A percentile compares a stretch with the other conserved stretches of the same genome.
These are phyloP conservation scores for Papilio demoleus DNA, from an alignment of 2,888 invertebrate species.

Conservation along the genomic window DNA sequence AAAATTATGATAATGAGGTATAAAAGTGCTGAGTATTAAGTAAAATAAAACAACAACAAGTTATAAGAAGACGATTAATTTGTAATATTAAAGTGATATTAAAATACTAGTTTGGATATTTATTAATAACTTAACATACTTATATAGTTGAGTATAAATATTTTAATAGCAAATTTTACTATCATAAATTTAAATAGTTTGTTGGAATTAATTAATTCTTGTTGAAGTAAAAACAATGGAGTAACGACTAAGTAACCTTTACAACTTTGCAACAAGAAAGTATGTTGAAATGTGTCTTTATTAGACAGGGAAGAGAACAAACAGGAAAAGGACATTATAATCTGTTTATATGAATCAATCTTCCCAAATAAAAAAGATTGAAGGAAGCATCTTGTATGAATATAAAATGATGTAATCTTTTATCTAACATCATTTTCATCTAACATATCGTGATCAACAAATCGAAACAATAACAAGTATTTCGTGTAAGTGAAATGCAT, in stretches of 20 bases:
- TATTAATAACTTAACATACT: neutral
- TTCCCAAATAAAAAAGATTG: too few species aligned
- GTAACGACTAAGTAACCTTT: too few species aligned
- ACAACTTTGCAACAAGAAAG: too few species aligned
- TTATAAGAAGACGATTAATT: constrained; percentile 5
- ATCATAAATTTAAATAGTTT: too few species aligned
- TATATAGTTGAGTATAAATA: neutral
- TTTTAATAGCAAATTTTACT: neutral
- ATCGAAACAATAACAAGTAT: constrained; percentile 17
- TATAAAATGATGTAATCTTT: neutral
- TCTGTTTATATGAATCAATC: too few species aligned
- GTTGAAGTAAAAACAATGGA: too few species aligned
- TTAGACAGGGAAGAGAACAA: too few species aligned
- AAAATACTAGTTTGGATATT: neutral
- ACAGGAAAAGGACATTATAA: too few species aligned
- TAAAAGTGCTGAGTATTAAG: constrained; percentile 7
- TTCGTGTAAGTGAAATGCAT: constrained; percentile 14
- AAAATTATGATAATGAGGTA: constrained; percentile 6
- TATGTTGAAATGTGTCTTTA: too few species aligned
- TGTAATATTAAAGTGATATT: neutral
- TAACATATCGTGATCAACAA: neutral
- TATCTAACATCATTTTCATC: too few species aligned
- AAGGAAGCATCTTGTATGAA: too few species aligned
- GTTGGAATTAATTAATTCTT: too few species aligned
- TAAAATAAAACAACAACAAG: neutral